Conservation (phyloP, 2,888 invertebrate genomes). For the Drosophila formosana region DNA sequence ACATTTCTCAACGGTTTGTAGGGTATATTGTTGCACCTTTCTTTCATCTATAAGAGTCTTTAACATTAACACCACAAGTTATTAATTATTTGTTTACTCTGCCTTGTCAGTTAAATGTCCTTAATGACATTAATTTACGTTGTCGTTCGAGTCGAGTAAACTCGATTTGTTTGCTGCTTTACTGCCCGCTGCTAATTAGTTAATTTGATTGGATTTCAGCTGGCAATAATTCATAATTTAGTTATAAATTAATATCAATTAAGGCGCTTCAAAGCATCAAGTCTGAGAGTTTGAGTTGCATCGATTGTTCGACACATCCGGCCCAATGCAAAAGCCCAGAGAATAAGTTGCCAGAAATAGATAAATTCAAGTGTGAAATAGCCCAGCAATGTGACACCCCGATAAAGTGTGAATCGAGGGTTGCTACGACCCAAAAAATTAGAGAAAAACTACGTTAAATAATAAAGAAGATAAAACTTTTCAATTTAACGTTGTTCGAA, state of each 20-base stretch:
- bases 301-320: slow-evolving; percentile 63
- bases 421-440: not conserved
- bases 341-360: slow-evolving; percentile 22
- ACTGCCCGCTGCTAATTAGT: not conserved
- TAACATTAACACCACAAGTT: too few relatives aligned
- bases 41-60: not conserved
- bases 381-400: slow-evolving; percentile 14
- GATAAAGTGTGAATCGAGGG: slow-evolving; percentile 4
- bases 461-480: too few relatives aligned
- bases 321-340: slow-evolving; percentile 13
- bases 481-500: too few relatives aligned
- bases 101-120: too few relatives aligned
- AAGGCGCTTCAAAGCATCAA: slow-evolving; percentile 21
- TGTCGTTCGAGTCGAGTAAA: not conserved
- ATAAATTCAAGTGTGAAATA: slow-evolving; percentile 27
- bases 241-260: slow-evolving; percentile 59
- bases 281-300: slow-evolving; percentile 13
- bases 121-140: not conserved
- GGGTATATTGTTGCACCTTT: too few relatives aligned
- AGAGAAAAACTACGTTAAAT: too few relatives aligned
- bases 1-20: not conserved
- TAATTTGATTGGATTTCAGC: slow-evolving; percentile 26
- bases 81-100: too few relatives aligned
- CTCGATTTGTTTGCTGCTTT: not conserved
- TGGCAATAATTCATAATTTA: slow-evolving; percentile 59